Conservation (phyloP, 2,113 vertebrate genomes). For the Actinemys pallida region DNA sequence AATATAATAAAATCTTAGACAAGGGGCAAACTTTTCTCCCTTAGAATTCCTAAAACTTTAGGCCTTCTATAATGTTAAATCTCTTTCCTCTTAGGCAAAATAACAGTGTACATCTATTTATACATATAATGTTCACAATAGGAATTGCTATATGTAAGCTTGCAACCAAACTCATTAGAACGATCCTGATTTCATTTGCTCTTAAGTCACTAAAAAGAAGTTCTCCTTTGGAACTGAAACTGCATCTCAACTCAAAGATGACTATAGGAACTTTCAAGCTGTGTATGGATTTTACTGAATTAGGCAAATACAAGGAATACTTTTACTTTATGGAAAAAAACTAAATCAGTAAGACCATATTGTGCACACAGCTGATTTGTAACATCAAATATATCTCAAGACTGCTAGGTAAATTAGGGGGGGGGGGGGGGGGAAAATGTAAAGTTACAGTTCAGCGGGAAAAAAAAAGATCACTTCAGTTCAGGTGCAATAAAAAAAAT, state of each 20-base stretch:
- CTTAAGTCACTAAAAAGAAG: background rate
- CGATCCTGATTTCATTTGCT: background rate
- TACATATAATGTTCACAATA: accelerated
- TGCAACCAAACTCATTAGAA: background rate
- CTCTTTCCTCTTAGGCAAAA: background rate
- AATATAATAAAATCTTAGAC: background rate
- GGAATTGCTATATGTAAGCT: background rate
- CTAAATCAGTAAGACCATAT: background rate
- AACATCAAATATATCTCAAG: background rate
- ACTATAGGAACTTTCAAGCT: background rate
- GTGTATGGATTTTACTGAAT: too few species aligned
- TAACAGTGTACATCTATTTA: background rate
- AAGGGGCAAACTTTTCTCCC: background rate
- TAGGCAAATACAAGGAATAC: background rate
- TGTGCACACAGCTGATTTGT: background rate
- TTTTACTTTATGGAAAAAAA: accelerated
- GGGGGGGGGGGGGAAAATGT: too few species aligned
- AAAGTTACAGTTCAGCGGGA: background rate
- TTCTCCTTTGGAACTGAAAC: background rate
- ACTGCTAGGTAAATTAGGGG: background rate
- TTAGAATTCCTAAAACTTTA: background rate
- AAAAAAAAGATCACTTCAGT: background rate
- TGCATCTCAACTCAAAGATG: background rate
- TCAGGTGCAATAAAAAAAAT: background rate
- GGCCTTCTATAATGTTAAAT: background rate